Conservation (phyloP, 2,797 vertebrate genomes). For the Oophaga sylvatica region DNA sequence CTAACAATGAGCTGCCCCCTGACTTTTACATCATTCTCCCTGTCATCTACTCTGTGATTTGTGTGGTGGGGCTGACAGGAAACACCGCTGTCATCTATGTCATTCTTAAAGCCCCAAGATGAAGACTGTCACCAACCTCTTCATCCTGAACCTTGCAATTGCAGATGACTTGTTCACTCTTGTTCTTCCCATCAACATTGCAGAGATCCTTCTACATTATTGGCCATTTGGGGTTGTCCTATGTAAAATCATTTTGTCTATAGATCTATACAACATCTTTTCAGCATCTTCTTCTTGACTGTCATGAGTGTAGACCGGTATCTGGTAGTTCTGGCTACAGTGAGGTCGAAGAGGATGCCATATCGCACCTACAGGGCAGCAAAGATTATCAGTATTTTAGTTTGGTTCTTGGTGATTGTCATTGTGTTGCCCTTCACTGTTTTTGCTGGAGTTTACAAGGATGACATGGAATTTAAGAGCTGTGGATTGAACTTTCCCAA, state of each 20-base stretch:
- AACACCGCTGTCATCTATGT: slow-evolving; percentile 85
- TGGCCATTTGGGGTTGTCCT: slow-evolving; percentile 86
- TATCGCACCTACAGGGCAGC: slow-evolving; percentile 80
- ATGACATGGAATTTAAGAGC: slow-evolving; percentile 76
- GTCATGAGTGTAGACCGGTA: slow-evolving; percentile 87
- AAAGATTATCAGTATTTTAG: slow-evolving; percentile 80
- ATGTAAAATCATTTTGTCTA: slow-evolving; percentile 85
- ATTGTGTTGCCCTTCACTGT: slow-evolving; percentile 83
- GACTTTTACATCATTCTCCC: slow-evolving; percentile 81
- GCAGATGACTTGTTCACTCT: slow-evolving; percentile 83
- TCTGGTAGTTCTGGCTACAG: slow-evolving; percentile 82
- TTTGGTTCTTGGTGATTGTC: slow-evolving; percentile 83
- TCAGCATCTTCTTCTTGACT: slow-evolving; percentile 87
- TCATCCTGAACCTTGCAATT: slow-evolving; percentile 85
- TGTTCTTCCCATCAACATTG: slow-evolving; percentile 84
- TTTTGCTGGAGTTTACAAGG: slow-evolving; percentile 79
- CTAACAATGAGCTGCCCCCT: slow-evolving; percentile 64
- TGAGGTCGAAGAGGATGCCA: slow-evolving; percentile 80
- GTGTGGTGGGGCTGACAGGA: slow-evolving; percentile 82
- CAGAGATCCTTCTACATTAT: slow-evolving; percentile 81
- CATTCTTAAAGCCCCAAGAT: slow-evolving; percentile 87
- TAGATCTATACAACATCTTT: slow-evolving; percentile 88
- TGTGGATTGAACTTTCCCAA: slow-evolving; percentile 84
- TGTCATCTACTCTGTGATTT: slow-evolving; percentile 82
- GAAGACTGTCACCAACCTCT: slow-evolving; percentile 88